These are phyloP conservation scores for Brachylomia viminalis DNA, from an alignment of 2,888 invertebrate genomes.

Conservation along the genomic window DNA sequence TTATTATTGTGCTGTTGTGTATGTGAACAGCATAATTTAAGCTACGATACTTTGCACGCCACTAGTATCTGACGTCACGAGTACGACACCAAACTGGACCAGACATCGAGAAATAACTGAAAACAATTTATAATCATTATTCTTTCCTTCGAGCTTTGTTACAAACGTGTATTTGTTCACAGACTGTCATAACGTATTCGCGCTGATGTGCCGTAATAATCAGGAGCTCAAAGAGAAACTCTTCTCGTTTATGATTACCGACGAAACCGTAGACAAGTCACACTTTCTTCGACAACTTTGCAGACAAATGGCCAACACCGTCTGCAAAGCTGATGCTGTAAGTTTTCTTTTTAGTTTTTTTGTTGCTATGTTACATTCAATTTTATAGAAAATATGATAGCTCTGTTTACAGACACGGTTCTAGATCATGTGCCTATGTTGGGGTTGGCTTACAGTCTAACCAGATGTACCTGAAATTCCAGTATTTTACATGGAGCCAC, in stretches of 20 bases:
- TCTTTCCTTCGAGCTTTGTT: not conserved
- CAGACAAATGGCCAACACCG: constrained; percentile 97
- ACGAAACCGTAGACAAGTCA: constrained; percentile 95
- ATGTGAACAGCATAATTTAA: not conserved
- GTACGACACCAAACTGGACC: too few relatives aligned
- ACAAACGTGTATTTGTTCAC: constrained; percentile 62
- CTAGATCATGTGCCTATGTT: too few relatives aligned
- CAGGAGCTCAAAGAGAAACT: constrained; percentile 96
- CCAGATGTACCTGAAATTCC: too few relatives aligned
- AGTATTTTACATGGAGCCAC: too few relatives aligned
- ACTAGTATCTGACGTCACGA: not conserved
- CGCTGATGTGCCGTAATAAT: constrained; percentile 96
- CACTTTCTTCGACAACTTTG: constrained; percentile 95
- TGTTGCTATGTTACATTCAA: not conserved
- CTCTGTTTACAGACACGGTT: not conserved
- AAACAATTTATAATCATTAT: not conserved
- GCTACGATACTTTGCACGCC: not conserved
- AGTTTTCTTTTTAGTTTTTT: constrained; percentile 74
- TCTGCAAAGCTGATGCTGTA: constrained; percentile 98
- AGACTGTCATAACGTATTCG: constrained; percentile 98
- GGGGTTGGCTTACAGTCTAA: too few relatives aligned
- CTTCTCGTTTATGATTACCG: constrained; percentile 96
- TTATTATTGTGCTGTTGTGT: not conserved
- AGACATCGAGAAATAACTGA: not conserved
- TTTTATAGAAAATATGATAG: not conserved